Evolutionary conservation across 1,140 invertebrate species (phyloP).

Genomic region (Oryzaephilus surinamensis): DNA sequence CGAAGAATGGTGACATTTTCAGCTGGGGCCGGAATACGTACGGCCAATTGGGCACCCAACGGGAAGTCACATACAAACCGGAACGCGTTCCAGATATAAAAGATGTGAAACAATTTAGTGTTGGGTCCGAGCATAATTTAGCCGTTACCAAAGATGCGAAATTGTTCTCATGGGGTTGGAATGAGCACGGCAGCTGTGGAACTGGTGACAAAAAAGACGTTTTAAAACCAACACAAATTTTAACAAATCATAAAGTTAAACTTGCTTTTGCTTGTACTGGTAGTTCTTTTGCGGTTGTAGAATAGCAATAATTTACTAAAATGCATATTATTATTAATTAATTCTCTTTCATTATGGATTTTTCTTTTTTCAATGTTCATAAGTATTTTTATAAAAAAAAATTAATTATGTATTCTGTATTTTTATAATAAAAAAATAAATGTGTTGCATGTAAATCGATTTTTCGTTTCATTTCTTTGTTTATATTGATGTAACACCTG

Average conservation of each 20-base stretch:
- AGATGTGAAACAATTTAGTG: constrained; percentile 44
- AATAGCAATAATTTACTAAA: constrained; percentile 24
- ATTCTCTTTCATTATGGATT: constrained; percentile 9
- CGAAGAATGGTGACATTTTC: constrained; percentile 46
- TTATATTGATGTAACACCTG: too few species aligned
- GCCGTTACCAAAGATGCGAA: constrained; percentile 45
- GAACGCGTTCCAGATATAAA: constrained; percentile 30
- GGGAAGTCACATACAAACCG: constrained; percentile 24
- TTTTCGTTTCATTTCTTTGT: constrained; percentile 11
- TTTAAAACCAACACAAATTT: constrained; percentile 33
- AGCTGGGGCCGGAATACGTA: constrained; percentile 74
- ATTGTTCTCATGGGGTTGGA: constrained; percentile 80
- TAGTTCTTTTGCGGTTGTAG: constrained; percentile 44
- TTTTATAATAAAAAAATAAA: constrained; percentile 36
- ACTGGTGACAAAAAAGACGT: constrained; percentile 54
- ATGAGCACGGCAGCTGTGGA: constrained; percentile 82
- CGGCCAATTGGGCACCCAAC: constrained; percentile 52
- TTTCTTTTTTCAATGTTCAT: constrained; percentile 20
- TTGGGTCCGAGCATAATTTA: constrained; percentile 72
- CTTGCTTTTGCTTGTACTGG: constrained; percentile 42
- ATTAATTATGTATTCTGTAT: constrained; percentile 33
- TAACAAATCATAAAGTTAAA: constrained; percentile 31
- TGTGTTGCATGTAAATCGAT: constrained; percentile 22
- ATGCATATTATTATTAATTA: neutral
- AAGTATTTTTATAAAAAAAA: constrained; percentile 35